Base-by-base conservation (phyloP, 1,140 invertebrate species). In the Dendrolimus punctatus region DNA sequence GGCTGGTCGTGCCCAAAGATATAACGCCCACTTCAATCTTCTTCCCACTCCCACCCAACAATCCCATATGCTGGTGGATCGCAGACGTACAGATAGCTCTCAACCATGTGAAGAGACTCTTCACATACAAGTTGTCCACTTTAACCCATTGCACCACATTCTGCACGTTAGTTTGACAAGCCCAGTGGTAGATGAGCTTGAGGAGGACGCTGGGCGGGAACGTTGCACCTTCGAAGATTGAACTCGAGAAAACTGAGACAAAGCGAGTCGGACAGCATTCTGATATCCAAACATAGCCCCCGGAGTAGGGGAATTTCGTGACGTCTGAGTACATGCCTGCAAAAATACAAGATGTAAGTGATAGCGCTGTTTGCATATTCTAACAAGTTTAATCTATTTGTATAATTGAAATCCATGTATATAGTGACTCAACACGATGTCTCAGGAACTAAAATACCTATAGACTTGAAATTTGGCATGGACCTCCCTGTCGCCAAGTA, bases 131-230 rank as follows among this genome's bases (percentile, higher is more conserved):
- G 54, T 86, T 86, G 49, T 86, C 83, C 1, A 86, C 94, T 87
- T 96, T 96, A 0, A 96, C 91, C 95, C 95, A 96, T 46, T 94
- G 93, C 0, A 95, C 90, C 7, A 96, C 94, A 73, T 96, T 97
- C 66, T 93, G 92, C 7, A 96, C 92, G 53, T 93, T 94, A 1
- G 95, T 96, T 68, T 96, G 95, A 71, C 95, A 96, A 0, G 93
- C 90, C 95, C 95, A 97, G 74, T 97, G 95, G 76, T 96, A 97
- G 38, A 97, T 92, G 0, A 96, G 84, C 72, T 96, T 96, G 0
- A 96, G 73, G 5, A 96, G 83, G 8, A 94, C 91, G 8, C 92
- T 93, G 0, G 95, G 95, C 0, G 93, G 91, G 77, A 96, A 93
- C 4, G 93, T 91, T 5, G 94, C 92, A 4, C 92, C 92, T 80